Evolutionary conservation across 2,113 vertebrate species (phyloP).

Genomic region (Sarotherodon lohbergeri): DNA sequence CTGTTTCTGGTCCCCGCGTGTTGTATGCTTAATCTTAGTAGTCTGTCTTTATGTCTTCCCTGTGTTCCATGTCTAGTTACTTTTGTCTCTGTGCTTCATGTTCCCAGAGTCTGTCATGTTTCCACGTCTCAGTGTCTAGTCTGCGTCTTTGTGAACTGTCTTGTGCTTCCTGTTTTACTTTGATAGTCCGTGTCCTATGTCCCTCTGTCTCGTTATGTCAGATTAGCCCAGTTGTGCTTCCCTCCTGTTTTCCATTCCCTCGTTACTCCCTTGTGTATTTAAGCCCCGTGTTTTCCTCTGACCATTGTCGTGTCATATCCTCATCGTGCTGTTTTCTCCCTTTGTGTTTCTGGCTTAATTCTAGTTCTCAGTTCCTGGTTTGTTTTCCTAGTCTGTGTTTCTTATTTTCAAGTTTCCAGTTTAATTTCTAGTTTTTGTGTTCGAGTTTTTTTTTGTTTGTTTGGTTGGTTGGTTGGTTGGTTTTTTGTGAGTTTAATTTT

Average conservation of each 20-base stretch:
- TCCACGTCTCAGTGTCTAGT: accelerated
- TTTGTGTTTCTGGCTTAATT: background rate
- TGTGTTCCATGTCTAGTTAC: background rate
- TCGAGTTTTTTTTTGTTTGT: accelerated
- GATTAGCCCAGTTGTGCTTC: background rate
- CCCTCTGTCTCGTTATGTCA: background rate
- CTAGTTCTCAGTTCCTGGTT: background rate
- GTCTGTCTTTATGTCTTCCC: background rate
- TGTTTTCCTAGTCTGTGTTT: background rate
- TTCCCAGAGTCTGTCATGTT: background rate
- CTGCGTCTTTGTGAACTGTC: background rate
- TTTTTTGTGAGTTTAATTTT: background rate
- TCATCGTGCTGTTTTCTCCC: background rate
- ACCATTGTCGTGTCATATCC: accelerated
- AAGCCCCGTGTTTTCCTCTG: background rate
- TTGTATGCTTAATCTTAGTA: background rate
- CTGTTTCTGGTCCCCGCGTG: background rate
- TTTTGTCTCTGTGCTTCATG: background rate
- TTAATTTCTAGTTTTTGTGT: background rate
- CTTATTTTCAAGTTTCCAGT: background rate
- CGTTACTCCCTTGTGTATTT: background rate
- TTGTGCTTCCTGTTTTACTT: background rate
- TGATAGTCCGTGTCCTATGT: background rate
- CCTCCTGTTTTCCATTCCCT: background rate
- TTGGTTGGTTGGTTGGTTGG: background rate